These are phyloP conservation scores for Emydocephalus ijimae DNA, from an alignment of 2,113 vertebrate genomes.

Conservation along the genomic window DNA sequence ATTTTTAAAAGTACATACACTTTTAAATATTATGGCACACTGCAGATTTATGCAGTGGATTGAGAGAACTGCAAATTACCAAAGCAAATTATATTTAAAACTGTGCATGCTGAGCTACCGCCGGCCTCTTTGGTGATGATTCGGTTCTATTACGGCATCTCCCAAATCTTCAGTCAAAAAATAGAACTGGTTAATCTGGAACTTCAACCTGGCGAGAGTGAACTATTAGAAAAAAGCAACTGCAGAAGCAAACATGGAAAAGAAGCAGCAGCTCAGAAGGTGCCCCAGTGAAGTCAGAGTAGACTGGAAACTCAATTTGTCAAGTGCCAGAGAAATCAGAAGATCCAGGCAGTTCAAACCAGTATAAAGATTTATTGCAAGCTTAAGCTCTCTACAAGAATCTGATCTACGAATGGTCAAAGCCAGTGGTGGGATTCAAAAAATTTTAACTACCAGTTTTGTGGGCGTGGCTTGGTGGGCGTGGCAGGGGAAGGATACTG, in stretches of 20 bases:
- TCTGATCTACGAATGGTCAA: not conserved
- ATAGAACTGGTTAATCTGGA: not conserved
- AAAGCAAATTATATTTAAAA: not conserved
- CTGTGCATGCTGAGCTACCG: not conserved
- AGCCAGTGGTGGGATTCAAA: not conserved
- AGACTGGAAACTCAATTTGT: not conserved
- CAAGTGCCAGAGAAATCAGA: not conserved
- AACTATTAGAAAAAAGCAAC: not conserved
- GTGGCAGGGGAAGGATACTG: too few species aligned
- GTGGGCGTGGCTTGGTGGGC: too few species aligned
- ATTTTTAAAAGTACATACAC: not conserved
- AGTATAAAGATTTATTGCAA: not conserved
- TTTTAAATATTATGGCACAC: not conserved
- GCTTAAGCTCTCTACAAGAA: not conserved
- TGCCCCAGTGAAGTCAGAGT: not conserved
- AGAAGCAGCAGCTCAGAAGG: not conserved
- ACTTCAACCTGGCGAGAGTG: not conserved
- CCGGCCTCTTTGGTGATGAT: not conserved
- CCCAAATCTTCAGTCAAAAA: not conserved
- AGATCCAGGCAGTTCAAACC: not conserved
- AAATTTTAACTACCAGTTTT: too few species aligned
- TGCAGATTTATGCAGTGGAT: not conserved
- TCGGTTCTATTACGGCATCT: not conserved
- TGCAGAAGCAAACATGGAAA: not conserved
- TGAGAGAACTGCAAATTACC: not conserved